A percentile compares a stretch with the other conserved stretches of the same genome.
Evolutionary conservation across 2,797 vertebrate genomes (phyloP).

Genomic region (Catharus ustulatus): DNA sequence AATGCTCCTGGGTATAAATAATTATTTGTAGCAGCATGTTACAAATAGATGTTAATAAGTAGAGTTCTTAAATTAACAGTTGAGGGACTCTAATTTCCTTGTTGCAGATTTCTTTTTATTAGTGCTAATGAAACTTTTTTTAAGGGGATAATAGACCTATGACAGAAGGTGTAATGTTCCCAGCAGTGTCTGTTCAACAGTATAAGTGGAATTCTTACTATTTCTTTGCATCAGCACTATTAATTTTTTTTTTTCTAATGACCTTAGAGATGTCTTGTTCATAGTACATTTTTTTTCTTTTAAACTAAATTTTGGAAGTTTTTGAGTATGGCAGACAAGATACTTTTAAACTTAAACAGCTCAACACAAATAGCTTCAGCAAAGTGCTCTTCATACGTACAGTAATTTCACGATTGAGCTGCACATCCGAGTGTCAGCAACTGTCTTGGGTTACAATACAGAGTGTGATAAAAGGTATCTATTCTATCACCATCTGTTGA

Average conservation of each 20-base stretch:
- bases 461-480: too few relatives aligned
- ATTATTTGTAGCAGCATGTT: constrained; percentile 52
- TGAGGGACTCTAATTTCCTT: constrained; percentile 55
- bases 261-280: not conserved
- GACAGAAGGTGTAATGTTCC: not conserved
- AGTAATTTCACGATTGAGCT: too few relatives aligned
- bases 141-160: not conserved
- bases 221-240: not conserved
- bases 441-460: too few relatives aligned
- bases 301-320: not conserved
- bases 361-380: not conserved
- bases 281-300: not conserved
- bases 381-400: not conserved
- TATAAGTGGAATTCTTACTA: not conserved
- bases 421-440: too few relatives aligned
- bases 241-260: not conserved
- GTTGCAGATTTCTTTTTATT: constrained; percentile 7
- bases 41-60: constrained; percentile 43
- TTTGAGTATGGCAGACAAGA: not conserved
- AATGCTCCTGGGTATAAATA: constrained; percentile 27
- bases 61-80: constrained; percentile 37
- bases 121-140: constrained; percentile 31
- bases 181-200: not conserved
- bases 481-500: too few relatives aligned
- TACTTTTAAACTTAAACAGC: not conserved